Percentiles rank a stretch among this genome's conserved stretches.
phyloP scores from a whole-genome alignment of 2,113 vertebrate species.

The Phrynosoma platyrhinos region DNA sequence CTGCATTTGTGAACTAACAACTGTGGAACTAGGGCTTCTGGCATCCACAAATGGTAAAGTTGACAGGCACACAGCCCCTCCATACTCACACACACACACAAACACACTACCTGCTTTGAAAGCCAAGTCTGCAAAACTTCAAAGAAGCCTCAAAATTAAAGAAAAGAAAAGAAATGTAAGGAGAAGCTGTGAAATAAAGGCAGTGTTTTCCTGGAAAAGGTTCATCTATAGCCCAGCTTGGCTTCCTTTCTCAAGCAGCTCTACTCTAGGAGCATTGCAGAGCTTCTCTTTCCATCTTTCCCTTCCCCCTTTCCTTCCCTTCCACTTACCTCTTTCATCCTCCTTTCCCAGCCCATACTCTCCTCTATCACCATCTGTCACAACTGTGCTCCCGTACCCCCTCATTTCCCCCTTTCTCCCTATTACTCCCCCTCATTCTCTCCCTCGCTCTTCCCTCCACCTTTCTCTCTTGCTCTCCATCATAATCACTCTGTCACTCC shows the following conservation, averaged over 20 bases:
- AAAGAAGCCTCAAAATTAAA: background rate
- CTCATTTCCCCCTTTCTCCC: background rate
- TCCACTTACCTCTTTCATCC: conserved; percentile 16
- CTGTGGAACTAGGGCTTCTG: background rate
- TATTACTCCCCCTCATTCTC: background rate
- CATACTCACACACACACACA: too few species aligned
- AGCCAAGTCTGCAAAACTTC: conserved; percentile 13
- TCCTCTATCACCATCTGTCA: conserved; percentile 33
- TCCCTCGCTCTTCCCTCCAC: background rate
- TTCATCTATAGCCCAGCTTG: background rate
- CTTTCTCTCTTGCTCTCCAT: conserved; percentile 23
- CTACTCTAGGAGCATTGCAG: background rate
- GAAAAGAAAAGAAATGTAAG: background rate
- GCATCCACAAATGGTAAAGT: background rate
- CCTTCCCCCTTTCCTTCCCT: background rate
- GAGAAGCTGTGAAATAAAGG: background rate
- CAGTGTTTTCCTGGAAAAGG: background rate
- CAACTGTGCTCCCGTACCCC: background rate
- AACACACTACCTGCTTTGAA: background rate
- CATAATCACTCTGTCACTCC: conserved; percentile 1
- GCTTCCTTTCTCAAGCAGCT: too few species aligned
- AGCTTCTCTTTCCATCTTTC: conserved; percentile 28
- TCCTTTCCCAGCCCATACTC: background rate
- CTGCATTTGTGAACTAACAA: background rate
- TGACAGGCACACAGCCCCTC: background rate